phyloP scores from a whole-genome alignment of 2,888 invertebrate species.

The Camponotus fellah region DNA sequence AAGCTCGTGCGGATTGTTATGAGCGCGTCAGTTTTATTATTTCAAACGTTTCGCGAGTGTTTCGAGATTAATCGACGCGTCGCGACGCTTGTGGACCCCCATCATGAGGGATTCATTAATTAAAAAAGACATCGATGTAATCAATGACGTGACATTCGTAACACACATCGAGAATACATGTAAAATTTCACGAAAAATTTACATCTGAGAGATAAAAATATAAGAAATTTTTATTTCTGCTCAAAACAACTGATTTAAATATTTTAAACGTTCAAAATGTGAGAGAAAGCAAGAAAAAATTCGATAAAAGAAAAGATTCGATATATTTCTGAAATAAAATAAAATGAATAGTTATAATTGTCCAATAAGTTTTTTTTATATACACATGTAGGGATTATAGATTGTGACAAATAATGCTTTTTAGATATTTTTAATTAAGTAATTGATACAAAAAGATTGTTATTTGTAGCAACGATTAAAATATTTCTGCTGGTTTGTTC shows the following conservation, averaged over 20 bases:
- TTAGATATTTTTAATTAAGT: constrained; percentile 14
- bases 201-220: background rate
- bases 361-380: background rate
- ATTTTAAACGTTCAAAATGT: background rate
- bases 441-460: background rate
- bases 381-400: background rate
- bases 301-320: no score
- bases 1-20: background rate
- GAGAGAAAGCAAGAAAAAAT: background rate
- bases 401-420: background rate
- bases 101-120: background rate
- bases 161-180: background rate
- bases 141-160: background rate
- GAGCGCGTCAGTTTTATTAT: constrained; percentile 36
- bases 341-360: background rate
- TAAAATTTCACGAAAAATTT: background rate
- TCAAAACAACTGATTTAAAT: background rate
- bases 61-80: background rate
- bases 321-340: background rate
- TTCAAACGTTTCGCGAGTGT: constrained; percentile 29
- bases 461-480: background rate
- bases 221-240: background rate
- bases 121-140: background rate
- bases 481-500: background rate
- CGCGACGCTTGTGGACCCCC: background rate